phyloP scores from a whole-genome alignment of 1,140 invertebrate species.

The Calephelis virginiensis region DNA sequence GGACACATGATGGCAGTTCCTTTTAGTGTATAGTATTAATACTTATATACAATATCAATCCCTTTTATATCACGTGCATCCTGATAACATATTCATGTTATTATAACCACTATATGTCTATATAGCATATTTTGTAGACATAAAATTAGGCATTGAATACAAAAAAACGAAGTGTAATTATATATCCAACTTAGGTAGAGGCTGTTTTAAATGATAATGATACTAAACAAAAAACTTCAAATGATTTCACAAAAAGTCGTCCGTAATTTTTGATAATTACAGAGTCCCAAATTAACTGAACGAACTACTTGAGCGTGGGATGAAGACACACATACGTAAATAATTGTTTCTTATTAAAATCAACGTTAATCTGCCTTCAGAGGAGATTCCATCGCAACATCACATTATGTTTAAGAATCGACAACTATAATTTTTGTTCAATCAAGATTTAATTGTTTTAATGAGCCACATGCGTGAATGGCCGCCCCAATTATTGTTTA shows the following conservation, averaged over 20 bases:
- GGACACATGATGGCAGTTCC: too few species aligned
- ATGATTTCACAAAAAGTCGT: constrained; percentile 62
- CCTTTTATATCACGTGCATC: too few species aligned
- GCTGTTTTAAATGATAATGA: constrained; percentile 22
- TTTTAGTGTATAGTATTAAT: too few species aligned
- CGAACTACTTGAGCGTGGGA: constrained; percentile 73
- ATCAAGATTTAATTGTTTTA: constrained; percentile 79
- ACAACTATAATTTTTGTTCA: constrained; percentile 79
- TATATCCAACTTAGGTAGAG: constrained; percentile 14
- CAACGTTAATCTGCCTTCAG: constrained; percentile 73
- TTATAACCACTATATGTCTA: too few species aligned
- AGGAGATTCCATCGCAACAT: constrained; percentile 64
- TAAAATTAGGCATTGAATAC: neutral
- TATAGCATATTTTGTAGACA: too few species aligned
- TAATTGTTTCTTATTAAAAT: constrained; percentile 78
- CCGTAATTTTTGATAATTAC: constrained; percentile 74
- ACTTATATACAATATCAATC: too few species aligned
- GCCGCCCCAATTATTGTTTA: constrained; percentile 77
- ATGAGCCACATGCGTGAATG: constrained; percentile 77
- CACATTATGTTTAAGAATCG: constrained; percentile 76
- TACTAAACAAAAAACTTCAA: constrained; percentile 52
- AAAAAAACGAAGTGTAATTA: constrained; percentile 5
- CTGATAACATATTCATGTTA: too few species aligned
- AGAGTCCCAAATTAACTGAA: constrained; percentile 55
- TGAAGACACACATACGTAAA: constrained; percentile 70